Evolutionary conservation across 2,113 vertebrate genomes (phyloP), one percentile per base, ranked within the genome.

Genomic region (Catharus minimus): DNA sequence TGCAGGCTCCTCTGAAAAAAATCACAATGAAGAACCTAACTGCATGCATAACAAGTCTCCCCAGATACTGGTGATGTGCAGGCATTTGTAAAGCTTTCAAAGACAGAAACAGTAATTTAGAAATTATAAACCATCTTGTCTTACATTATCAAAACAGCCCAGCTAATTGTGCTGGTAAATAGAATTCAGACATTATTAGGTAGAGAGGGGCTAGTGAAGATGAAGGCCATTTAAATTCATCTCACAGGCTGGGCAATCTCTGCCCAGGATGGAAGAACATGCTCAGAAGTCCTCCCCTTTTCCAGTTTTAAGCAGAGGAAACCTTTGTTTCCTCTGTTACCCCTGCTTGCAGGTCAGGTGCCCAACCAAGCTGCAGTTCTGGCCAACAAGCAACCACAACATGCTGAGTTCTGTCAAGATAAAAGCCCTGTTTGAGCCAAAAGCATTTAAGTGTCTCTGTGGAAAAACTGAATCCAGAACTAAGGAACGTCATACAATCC

Each of bases 371-470:
- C 56, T 74, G 36, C 20, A 74, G 64, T 15, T 44, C 79, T 65
- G 49, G 93, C 92, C 79, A 95, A 60, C 10, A 44, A 79, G 82
- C 62, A 93, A 90, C 90, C 80, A 83, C 90, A 95, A 86, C 72
- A 71, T 1, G 33, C 92, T 81, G 82, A 95, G 72, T 43, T 81
- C 68, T 93, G 86, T 90, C 73, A 90, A 88, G 90, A 91, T 94
- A 94, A 93, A 95, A 83, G 30, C 44, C 32, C 11, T 83, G 3
- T 56, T 26, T 24, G 16, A 68, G 82, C 80, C 82, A 93, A 88
- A 88, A 77, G 24, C 33, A 55, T 89, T 93, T 68, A 76, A 73
- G 46, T 7, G 72, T 76, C 88, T 90, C 83, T 69, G 28, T 9
- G 77, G 94, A 92, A 90, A 81, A 88, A 83, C 18, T 79, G 76